Conservation (phyloP, 2,797 vertebrate genomes). For the Perodicticus potto region DNA sequence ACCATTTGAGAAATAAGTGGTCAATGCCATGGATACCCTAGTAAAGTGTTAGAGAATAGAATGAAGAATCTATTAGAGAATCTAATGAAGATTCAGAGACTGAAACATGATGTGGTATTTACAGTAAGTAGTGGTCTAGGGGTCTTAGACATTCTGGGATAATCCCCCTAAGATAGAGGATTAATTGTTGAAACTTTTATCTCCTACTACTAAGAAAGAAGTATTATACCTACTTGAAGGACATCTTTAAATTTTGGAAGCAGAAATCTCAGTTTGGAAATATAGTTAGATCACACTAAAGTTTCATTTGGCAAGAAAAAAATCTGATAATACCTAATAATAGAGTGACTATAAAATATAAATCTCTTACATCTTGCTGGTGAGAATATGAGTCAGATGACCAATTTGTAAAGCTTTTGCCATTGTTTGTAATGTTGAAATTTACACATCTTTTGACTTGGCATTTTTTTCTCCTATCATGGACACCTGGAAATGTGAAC, state of each 20-base stretch:
- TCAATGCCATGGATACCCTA: neutral
- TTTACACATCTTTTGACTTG: neutral
- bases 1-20: neutral
- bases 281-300: neutral
- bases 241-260: neutral
- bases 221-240: neutral
- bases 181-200: neutral
- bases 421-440: slow-evolving; percentile 18
- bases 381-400: neutral
- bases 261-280: neutral
- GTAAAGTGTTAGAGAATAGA: neutral
- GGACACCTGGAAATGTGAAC: neutral
- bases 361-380: neutral
- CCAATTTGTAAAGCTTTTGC: neutral
- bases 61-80: neutral
- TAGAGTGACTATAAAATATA: neutral
- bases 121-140: neutral
- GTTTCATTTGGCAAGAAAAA: neutral
- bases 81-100: neutral
- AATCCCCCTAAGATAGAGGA: neutral
- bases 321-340: neutral
- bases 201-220: neutral
- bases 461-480: neutral
- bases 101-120: neutral
- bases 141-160: neutral